Conservation (phyloP, 1,140 invertebrate species). For the Druon quercuslanigerum region DNA sequence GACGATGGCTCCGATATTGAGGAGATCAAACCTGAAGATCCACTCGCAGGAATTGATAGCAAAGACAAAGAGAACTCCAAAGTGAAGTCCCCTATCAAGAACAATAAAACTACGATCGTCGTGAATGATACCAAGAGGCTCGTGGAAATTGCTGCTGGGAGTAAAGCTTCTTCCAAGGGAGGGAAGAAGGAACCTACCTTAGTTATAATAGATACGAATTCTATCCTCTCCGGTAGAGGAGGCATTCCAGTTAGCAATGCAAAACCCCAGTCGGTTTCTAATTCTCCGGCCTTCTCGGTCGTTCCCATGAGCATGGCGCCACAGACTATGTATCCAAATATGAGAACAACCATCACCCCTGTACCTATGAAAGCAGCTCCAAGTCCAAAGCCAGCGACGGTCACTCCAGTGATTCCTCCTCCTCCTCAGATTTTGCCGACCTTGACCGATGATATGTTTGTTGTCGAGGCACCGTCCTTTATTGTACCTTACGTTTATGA, state of each 20-base stretch:
- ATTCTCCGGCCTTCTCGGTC: conserved; percentile 70
- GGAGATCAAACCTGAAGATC: conserved; percentile 81
- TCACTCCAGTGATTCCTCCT: conserved; percentile 65
- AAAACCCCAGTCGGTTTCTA: conserved; percentile 62
- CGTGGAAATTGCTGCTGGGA: conserved; percentile 81
- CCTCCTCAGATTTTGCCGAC: conserved; percentile 81
- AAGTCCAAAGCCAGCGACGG: conserved; percentile 56
- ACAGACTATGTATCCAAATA: conserved; percentile 78
- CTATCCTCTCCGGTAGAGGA: conserved; percentile 80
- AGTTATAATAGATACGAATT: conserved; percentile 87
- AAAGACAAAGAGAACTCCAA: conserved; percentile 73
- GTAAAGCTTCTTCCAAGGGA: conserved; percentile 72
- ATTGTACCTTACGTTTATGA: conserved; percentile 95
- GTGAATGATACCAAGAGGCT: conserved; percentile 84
- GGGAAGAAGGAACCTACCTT: conserved; percentile 85
- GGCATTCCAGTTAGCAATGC: conserved; percentile 76
- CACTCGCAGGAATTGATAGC: conserved; percentile 75
- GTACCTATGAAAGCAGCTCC: conserved; percentile 72
- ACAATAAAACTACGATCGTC: conserved; percentile 80
- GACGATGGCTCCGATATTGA: conserved; percentile 81
- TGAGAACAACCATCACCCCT: conserved; percentile 78
- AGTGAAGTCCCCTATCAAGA: conserved; percentile 68
- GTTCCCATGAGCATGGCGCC: conserved; percentile 76
- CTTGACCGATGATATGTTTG: conserved; percentile 92
- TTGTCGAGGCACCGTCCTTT: conserved; percentile 92